These are phyloP conservation scores for Tipula lateralis DNA, from an alignment of 2,888 invertebrate species.

Conservation along the genomic window DNA sequence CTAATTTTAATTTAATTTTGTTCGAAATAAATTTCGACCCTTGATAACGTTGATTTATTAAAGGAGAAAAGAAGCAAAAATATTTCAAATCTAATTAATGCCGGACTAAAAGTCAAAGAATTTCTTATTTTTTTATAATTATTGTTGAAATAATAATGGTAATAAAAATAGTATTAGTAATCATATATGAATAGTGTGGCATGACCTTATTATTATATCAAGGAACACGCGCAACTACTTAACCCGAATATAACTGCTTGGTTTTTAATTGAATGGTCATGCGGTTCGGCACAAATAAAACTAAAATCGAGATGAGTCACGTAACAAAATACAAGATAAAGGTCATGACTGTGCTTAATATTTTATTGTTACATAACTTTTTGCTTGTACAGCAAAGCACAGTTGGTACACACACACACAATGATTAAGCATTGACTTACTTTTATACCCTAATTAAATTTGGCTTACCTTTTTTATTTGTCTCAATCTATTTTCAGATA, in stretches of 20 bases:
- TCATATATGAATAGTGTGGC: not conserved
- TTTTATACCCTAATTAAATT: not conserved
- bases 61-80: not conserved
- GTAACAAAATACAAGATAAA: not conserved
- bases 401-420: not conserved
- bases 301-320: not conserved
- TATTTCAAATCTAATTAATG: not conserved
- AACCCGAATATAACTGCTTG: not conserved
- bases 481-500: constrained; percentile 56
- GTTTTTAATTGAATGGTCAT: not conserved
- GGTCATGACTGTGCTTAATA: constrained; percentile 11
- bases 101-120: not conserved
- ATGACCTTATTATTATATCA: not conserved
- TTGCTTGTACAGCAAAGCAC: too few species aligned
- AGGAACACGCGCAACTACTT: not conserved
- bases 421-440: not conserved
- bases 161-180: constrained; percentile 7
- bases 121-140: not conserved
- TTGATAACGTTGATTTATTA: constrained; percentile 20
- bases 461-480: constrained; percentile 33
- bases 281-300: not conserved
- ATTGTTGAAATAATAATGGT: not conserved
- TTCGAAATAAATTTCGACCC: not conserved
- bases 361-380: not conserved
- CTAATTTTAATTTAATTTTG: not conserved